Conservation (phyloP, 2,113 vertebrate genomes). For the Eira barbara region DNA sequence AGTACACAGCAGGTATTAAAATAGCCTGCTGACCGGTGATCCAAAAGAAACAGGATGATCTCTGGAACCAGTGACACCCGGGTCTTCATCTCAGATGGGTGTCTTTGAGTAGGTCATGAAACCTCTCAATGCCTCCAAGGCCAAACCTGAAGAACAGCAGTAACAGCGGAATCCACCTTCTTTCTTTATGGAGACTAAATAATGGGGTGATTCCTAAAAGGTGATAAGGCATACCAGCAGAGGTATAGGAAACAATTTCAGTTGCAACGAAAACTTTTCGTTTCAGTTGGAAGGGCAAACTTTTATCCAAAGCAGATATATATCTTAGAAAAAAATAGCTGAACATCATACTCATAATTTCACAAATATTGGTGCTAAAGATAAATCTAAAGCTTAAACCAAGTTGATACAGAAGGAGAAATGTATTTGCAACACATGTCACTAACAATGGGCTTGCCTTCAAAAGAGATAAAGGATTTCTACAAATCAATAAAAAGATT, state of each 20-base stretch:
- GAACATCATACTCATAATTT: constrained; percentile 3
- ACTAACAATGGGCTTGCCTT: background rate
- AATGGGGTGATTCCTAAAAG: background rate
- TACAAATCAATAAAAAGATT: background rate
- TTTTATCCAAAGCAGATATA: background rate
- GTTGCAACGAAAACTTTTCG: background rate
- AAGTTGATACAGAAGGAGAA: background rate
- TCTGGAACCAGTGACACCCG: background rate
- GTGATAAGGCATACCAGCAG: background rate
- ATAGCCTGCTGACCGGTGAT: background rate
- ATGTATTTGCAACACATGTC: background rate
- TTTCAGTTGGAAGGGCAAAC: background rate
- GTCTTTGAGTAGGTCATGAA: background rate
- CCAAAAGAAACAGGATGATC: background rate
- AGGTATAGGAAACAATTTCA: background rate
- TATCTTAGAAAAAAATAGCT: background rate
- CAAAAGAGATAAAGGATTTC: background rate
- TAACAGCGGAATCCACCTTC: background rate
- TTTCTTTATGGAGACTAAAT: constrained; percentile 17
- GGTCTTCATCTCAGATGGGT: background rate
- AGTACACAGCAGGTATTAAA: background rate
- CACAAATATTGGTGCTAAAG: background rate
- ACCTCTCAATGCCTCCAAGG: background rate
- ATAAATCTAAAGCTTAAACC: constrained; percentile 31
- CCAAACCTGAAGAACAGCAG: background rate